Base-by-base conservation (phyloP, 2,797 vertebrate species). In the Hirundo rustica region DNA sequence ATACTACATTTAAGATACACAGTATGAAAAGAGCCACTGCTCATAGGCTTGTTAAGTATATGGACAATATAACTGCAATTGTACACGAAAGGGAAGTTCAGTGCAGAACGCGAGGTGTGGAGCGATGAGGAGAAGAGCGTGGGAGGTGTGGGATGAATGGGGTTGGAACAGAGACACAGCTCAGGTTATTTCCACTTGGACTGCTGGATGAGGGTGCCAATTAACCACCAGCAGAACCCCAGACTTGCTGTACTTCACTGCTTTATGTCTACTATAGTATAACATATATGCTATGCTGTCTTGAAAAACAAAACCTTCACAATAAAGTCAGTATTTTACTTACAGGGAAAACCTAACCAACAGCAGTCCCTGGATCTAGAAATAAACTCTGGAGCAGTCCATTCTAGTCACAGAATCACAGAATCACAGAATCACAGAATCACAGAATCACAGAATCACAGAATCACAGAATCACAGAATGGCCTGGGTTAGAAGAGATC, bases 41-140 rank as follows among this genome's bases (percentile, higher is more conserved):
- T 79, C 6, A 1, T 9, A 3, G 45, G 47, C 40, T 62, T 82
- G 40, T 54, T 91, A 55, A 76, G 11, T 55, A 47, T 48, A 55
- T 27, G 67, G 55, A 55, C 12, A 93, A n/a, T 17, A 4, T 38
- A 72, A 70, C 7, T 70, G 50, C 15, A 54, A 25, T 8, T 78
- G 88, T 55, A 40, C 13, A 66, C 58, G 17, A 72, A 68, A 75
- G 45, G 50, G 27, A 81, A 88, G 54, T 6, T 86, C 66, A 54
- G 47, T 0, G 0, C 3, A 0, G 36, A 27, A 22, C 25, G 29
- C 0, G 1, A 64, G 13, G 11, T 12, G 5, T 1, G 0, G 1
- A 84, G 45, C 0, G 0, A 32, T 16, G 64, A 88, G n/a, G 25
- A 58, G 45, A 65, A 13, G 17, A 47, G 16, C 1, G 0, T 26